phyloP scores from a whole-genome alignment of 2,888 invertebrate genomes.

The Lasius platythorax region DNA sequence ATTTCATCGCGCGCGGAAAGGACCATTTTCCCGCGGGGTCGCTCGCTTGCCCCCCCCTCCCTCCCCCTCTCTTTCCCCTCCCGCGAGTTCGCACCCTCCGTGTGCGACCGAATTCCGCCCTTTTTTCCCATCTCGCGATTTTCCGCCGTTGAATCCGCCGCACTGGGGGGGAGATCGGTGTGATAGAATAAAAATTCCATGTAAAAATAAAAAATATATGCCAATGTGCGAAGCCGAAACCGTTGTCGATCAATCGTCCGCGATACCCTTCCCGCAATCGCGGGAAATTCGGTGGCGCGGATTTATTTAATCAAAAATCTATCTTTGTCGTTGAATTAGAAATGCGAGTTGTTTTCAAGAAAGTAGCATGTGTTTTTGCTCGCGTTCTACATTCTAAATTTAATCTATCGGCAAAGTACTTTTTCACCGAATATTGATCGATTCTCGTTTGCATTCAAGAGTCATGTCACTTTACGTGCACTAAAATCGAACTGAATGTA shows the following conservation, averaged over 20 bases:
- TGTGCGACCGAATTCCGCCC: conserved; percentile 31
- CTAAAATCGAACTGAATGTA: neutral
- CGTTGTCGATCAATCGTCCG: conserved; percentile 46
- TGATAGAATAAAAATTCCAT: conserved; percentile 24
- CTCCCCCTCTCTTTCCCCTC: neutral
- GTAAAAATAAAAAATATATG: conserved; percentile 51
- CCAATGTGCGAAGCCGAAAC: conserved; percentile 39
- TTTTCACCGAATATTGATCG: neutral
- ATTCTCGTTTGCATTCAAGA: neutral
- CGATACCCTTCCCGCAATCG: conserved; percentile 21
- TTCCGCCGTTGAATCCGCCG: conserved; percentile 13
- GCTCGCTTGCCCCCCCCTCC: conserved; percentile 3
- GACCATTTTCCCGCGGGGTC: conserved; percentile 50
- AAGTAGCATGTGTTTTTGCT: neutral
- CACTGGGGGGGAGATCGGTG: conserved; percentile 2
- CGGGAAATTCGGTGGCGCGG: conserved; percentile 5
- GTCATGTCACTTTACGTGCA: neutral
- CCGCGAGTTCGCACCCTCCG: neutral
- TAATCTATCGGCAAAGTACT: neutral
- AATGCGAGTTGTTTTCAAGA: neutral
- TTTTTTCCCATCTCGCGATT: conserved; percentile 28
- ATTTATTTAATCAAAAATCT: conserved; percentile 22
- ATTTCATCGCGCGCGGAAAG: conserved; percentile 58
- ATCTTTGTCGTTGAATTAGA: conserved; percentile 28
- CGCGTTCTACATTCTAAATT: neutral